These are phyloP conservation scores for Microctenopoma lineatum DNA, from an alignment of 2,797 vertebrate species.

Conservation along the genomic window DNA sequence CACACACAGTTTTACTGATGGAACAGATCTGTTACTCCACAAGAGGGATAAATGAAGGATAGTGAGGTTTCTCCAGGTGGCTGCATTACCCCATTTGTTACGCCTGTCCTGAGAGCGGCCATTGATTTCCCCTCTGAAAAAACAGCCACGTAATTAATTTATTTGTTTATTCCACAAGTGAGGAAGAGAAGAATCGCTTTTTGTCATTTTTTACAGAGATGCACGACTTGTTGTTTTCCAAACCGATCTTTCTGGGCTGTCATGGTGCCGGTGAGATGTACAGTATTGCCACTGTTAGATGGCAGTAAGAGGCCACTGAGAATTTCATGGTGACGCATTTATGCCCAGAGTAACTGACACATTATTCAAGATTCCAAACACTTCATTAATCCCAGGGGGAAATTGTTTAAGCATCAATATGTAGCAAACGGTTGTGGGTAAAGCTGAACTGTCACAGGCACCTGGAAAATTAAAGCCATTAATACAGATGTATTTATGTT, in stretches of 20 bases:
- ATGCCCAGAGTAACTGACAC: slow-evolving; percentile 63
- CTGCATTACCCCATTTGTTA: slow-evolving; percentile 70
- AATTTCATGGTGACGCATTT: slow-evolving; percentile 74
- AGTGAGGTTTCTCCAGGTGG: slow-evolving; percentile 57
- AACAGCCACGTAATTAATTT: slow-evolving; percentile 74
- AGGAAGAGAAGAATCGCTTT: slow-evolving; percentile 7
- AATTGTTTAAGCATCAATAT: slow-evolving; percentile 63
- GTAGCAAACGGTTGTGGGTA: slow-evolving; percentile 49
- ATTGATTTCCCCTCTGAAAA: slow-evolving; percentile 72
- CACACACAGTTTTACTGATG: slow-evolving; percentile 25
- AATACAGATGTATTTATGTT: slow-evolving; percentile 35
- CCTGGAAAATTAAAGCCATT: slow-evolving; percentile 15
- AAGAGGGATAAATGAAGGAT: slow-evolving; percentile 66
- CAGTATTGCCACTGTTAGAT: slow-evolving; percentile 44
- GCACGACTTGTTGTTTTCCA: slow-evolving; percentile 50
- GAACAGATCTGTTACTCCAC: slow-evolving; percentile 51
- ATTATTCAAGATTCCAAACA: slow-evolving; percentile 17
- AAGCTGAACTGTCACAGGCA: slow-evolving; percentile 3
- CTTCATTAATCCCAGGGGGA: no score
- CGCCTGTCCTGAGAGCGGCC: slow-evolving; percentile 59
- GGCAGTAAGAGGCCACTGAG: slow-evolving; percentile 54
- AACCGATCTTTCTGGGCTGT: slow-evolving; percentile 66
- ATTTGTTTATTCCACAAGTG: slow-evolving; percentile 73
- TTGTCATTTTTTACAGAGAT: slow-evolving; percentile 50
- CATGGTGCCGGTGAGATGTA: slow-evolving; percentile 37